A percentile compares a stretch with the other conserved stretches of the same genome.
Evolutionary conservation across 2,888 invertebrate species (phyloP).

Genomic region (Deroplatys truncata): DNA sequence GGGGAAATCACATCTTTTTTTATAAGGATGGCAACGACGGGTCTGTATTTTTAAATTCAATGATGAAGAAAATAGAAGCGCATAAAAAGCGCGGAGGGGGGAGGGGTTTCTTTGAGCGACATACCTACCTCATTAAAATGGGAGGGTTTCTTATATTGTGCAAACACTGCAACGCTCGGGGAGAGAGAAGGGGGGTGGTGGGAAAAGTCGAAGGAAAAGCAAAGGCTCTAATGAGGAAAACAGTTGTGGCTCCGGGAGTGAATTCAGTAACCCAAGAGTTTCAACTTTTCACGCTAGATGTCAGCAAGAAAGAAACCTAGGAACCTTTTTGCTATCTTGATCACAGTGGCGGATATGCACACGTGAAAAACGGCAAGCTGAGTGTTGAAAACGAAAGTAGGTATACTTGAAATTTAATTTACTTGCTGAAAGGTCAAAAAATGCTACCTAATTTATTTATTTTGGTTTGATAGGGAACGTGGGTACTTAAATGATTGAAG

Average conservation of each 20-base stretch:
- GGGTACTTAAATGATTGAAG: too few relatives aligned
- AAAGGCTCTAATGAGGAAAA: not conserved
- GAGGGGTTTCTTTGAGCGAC: not conserved
- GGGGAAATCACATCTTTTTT: not conserved
- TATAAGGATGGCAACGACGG: not conserved
- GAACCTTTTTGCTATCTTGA: not conserved
- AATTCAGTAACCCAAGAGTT: not conserved
- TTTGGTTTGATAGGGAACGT: too few relatives aligned
- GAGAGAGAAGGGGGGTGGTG: too few relatives aligned
- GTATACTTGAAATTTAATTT: too few relatives aligned
- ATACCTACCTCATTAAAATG: not conserved
- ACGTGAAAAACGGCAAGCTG: too few relatives aligned
- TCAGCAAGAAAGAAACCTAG: not conserved
- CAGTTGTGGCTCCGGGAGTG: not conserved
- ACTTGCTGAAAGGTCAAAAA: too few relatives aligned
- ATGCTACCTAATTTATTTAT: too few relatives aligned
- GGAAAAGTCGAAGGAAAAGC: not conserved
- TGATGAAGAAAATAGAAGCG: not conserved
- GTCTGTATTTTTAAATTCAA: not conserved
- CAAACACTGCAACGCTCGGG: not conserved
- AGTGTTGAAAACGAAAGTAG: too few relatives aligned
- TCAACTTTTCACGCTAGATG: not conserved
- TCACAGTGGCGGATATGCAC: not conserved
- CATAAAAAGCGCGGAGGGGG: not conserved
- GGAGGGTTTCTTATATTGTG: not conserved